These are phyloP conservation scores for Eretmochelys imbricata DNA, from an alignment of 2,113 vertebrate species.

Conservation along the genomic window DNA sequence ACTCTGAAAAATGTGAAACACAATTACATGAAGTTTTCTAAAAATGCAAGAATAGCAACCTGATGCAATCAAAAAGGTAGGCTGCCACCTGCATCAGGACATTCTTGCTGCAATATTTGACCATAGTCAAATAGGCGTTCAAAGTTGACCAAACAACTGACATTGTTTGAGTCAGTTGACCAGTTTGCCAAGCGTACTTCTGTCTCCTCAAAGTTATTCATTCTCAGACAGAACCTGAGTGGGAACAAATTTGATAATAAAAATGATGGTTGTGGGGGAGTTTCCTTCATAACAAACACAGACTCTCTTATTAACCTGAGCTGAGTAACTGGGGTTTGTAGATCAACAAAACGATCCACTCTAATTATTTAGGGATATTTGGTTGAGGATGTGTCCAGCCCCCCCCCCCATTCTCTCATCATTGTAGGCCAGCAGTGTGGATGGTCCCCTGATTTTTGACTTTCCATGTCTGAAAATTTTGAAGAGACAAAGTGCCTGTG, in stretches of 20 bases:
- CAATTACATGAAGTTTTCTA: background rate
- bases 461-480: background rate
- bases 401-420: background rate
- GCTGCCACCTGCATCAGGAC: background rate
- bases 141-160: background rate
- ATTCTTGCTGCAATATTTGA: background rate
- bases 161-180: too few relatives aligned
- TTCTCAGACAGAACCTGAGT: background rate
- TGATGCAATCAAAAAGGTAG: background rate
- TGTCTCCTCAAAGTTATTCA: slow-evolving; percentile 25
- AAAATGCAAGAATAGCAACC: background rate
- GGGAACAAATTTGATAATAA: background rate
- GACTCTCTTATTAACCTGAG: background rate
- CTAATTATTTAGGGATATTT: background rate
- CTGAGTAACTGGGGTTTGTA: background rate
- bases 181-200: background rate
- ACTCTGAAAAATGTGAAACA: background rate
- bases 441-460: background rate
- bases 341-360: background rate
- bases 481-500: background rate
- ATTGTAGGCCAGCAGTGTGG: background rate
- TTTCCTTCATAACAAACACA: background rate
- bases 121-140: background rate
- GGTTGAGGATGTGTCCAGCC: background rate
- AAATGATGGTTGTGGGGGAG: background rate